phyloP scores from a whole-genome alignment of 92 coral and sea anemone species.

The Palythoa grandiflora region DNA sequence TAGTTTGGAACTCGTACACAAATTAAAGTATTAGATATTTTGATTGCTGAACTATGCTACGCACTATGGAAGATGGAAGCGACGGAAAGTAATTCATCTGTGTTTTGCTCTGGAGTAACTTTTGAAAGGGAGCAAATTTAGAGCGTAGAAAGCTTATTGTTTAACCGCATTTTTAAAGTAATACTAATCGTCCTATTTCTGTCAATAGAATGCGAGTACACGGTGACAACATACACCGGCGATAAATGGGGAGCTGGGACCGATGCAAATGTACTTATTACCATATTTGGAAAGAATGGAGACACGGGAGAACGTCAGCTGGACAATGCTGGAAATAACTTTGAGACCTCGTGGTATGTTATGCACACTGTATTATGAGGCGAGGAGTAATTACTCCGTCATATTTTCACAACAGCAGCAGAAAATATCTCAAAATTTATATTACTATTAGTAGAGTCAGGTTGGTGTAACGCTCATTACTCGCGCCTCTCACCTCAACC shows the following conservation, averaged over 20 bases:
- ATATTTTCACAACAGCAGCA: no score
- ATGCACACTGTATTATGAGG: neutral
- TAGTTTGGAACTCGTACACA: no score
- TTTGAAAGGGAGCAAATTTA: neutral
- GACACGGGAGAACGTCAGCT: constrained; percentile 76
- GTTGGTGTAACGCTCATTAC: no score
- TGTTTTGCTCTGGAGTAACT: neutral
- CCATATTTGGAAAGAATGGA: constrained; percentile 88
- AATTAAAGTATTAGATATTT: no score
- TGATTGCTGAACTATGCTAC: no score
- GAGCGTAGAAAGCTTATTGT: neutral
- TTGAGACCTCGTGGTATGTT: constrained; percentile 59
- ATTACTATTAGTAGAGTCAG: no score
- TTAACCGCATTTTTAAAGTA: neutral
- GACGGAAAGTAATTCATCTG: neutral
- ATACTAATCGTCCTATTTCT: neutral
- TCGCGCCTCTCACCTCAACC: no score
- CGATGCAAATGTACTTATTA: constrained; percentile 85
- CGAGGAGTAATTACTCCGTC: no score
- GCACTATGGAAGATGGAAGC: neutral
- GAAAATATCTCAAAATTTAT: no score
- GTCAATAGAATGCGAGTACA: constrained; percentile 53
- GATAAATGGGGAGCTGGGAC: constrained; percentile 86
- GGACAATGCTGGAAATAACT: constrained; percentile 85
- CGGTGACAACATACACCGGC: constrained; percentile 82